Evolutionary conservation across 2,888 invertebrate species (phyloP), one percentile per base, ranked within the genome.

Genomic region (Conus canariensis): DNA sequence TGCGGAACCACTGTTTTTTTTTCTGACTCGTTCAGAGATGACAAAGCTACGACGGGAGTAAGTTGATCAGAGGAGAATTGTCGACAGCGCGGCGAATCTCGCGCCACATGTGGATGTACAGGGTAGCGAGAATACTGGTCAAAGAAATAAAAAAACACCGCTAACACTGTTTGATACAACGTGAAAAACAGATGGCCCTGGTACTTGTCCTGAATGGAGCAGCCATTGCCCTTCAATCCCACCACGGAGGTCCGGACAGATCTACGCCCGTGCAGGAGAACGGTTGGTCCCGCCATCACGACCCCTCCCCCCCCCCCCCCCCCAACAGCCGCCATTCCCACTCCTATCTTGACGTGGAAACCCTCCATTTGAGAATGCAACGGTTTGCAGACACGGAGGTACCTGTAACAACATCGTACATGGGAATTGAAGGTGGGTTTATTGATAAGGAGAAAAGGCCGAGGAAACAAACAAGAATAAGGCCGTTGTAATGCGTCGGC

Each of bases 251-350:
- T 91, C 1, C 30, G 80, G 1, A 90, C 77, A 2, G 90, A 90
- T 10, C 92, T 90, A 22, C 60, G 89, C 0, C 92, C 92, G 90
- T 91, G 92, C 14, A 92, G 86, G 60, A 87, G 90, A 22, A 91
- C n/a, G 8, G 91, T 86, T 25, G 92, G 92, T 5, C 77, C 82
- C 22, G 92, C 90, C 22, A 90, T 58, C 60, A 89, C 25, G 12
- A 90, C 25, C n/a, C 88, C 89, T 4, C 7, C 12, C 60, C 59
- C 45, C 19, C 3, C 56, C n/a, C 8, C 30, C 8, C 8, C 16
- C 25, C 19, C 45, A 89, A n/a, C 64, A 5, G 16, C 64, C 16
- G 64, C 10, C 16, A 64, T 64, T 1, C 12, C 64, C 45, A 82
- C 82, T 30, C 85, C 59, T 70, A 22, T 70, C 22, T 22, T 70